Base-by-base conservation (phyloP, 1,140 invertebrate species). In the Saxidomus purpurata region DNA sequence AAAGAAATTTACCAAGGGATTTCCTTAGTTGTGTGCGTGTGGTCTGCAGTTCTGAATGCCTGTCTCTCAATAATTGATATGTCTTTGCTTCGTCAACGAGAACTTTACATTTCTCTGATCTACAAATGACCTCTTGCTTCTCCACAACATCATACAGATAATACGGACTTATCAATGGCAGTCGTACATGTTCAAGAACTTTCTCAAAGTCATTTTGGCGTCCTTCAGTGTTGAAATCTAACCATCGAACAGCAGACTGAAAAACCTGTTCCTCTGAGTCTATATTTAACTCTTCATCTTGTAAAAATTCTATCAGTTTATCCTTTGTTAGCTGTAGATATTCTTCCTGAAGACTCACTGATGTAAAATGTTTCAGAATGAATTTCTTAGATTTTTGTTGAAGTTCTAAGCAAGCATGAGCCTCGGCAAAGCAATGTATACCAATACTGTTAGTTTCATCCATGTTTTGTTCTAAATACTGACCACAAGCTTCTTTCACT, bases 401-500 rank as follows among this genome's bases (percentile, higher is more conserved):
- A 6, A 97, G 93, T 59, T 96, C 95, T 34, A 90, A 92, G 91
- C 97, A 97, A 55, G 96, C 95, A 94, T 97, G 96, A 31, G 95
- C 92, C 92, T 97, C 97, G 76, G 97, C 96, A 95, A 97, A 97
- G 89, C 96, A 96, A 89, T 97, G 96, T 77, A 97, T 97, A 0
- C 97, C 97, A 55, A 97, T 92, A 93, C 96, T 96, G 92, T 97
- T 97, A 17, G 94, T 93, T 59, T 96, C 95, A 91, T 97, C 96
- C 96, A 97, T 97, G 92, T 97, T 96, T 69, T 95, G 94, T 90
- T 96, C 96, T 36, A 97, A 91, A 91, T 96, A 97, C 25, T 93
- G 90, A 89, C 96, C 97, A 88, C 96, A 97, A 0, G 96, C 96
- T 86, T 96, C 96, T 81, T 96, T 94, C 9, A 97, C 96, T 38